phyloP scores from a whole-genome alignment of 1,140 invertebrate genomes.

The Euura saliciscinereae region DNA sequence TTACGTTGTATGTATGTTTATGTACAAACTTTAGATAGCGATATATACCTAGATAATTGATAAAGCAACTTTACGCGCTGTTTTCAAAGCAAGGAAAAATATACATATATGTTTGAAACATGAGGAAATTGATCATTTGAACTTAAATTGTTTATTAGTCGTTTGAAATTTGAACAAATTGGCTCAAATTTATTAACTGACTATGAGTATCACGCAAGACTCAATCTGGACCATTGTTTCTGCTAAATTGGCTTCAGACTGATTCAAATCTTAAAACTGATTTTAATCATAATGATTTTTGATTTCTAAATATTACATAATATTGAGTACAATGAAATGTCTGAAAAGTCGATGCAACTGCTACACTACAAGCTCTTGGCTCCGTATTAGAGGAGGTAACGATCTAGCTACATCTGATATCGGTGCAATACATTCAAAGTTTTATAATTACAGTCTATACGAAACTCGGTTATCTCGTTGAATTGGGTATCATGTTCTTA shows the following conservation, averaged over 20 bases:
- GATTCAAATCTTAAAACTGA: too few species aligned
- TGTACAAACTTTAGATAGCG: too few species aligned
- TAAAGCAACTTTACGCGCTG: too few species aligned
- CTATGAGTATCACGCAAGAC: background rate
- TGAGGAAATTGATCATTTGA: too few species aligned
- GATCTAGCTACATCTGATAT: background rate
- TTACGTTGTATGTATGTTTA: too few species aligned
- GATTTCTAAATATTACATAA: background rate
- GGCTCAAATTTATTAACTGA: too few species aligned
- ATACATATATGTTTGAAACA: too few species aligned
- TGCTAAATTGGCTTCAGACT: background rate
- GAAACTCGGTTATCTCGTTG: background rate
- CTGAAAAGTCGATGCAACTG: background rate
- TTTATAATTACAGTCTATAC: too few species aligned
- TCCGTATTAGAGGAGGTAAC: background rate
- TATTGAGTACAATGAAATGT: background rate
- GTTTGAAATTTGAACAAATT: too few species aligned
- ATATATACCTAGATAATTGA: too few species aligned
- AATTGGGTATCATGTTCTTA: background rate
- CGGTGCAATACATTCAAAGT: background rate
- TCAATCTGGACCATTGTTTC: background rate
- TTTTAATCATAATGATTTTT: background rate
- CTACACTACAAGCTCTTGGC: background rate
- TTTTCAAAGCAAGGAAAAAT: too few species aligned
- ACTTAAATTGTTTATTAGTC: too few species aligned